phyloP scores from a whole-genome alignment of 1,140 invertebrate species.

The Onthophagus taurus region DNA sequence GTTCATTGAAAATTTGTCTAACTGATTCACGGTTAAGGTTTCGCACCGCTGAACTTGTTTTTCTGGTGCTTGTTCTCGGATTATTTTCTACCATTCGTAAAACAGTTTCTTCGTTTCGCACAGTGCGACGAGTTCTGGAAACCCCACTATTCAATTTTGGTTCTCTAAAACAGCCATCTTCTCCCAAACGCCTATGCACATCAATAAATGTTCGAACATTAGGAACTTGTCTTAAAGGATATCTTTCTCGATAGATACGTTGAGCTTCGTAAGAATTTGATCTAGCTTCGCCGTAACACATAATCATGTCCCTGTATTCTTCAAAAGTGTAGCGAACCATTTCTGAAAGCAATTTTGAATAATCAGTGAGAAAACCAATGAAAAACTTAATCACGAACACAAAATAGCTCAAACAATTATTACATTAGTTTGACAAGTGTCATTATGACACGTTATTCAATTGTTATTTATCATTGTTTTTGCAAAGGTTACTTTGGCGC shows the following conservation, averaged over 20 bases:
- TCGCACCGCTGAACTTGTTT: not conserved
- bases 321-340: not conserved
- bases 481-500: too few species aligned
- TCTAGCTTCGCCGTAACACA: not conserved
- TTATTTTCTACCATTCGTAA: constrained; percentile 1
- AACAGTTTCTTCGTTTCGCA: not conserved
- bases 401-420: too few species aligned
- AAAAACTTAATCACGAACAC: not conserved
- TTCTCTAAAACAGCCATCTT: not conserved
- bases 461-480: too few species aligned
- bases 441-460: too few species aligned
- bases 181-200: not conserved
- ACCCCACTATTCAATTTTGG: not conserved
- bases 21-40: not conserved
- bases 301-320: not conserved
- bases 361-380: not conserved
- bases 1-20: not conserved
- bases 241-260: constrained; percentile 1
- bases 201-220: not conserved
- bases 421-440: too few species aligned
- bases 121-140: not conserved
- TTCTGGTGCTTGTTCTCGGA: not conserved
- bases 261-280: not conserved
- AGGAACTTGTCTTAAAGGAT: not conserved
- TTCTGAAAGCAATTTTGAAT: not conserved